Conservation (phyloP, 2,113 vertebrate genomes). For the Bucco capensis region DNA sequence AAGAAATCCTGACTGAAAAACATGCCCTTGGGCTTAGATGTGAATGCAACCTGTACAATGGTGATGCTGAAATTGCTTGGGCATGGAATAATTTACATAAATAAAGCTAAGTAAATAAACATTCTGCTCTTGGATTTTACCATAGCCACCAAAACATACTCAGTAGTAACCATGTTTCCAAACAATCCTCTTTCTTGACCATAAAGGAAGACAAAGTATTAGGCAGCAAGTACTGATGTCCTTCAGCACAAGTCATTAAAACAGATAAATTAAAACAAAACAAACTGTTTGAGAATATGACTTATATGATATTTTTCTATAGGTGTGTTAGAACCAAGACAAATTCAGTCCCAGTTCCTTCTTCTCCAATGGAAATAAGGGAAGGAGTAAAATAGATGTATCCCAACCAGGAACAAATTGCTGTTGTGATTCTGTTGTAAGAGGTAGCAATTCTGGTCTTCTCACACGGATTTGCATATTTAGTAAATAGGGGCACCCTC, state of each 20-base stretch:
- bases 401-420: background rate
- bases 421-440: background rate
- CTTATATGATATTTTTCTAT: background rate
- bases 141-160: background rate
- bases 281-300: background rate
- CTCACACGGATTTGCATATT: background rate
- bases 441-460: background rate
- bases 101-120: constrained; percentile 12
- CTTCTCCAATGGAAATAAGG: background rate
- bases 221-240: background rate
- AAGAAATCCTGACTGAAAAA: constrained; percentile 16
- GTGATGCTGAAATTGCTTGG: background rate
- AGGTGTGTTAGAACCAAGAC: background rate
- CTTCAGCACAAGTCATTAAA: background rate
- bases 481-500: background rate
- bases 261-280: background rate
- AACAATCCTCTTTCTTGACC: background rate
- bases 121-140: constrained; percentile 5
- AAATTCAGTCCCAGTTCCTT: background rate
- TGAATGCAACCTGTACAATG: background rate
- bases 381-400: background rate
- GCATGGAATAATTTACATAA: background rate
- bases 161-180: background rate
- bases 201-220: background rate
- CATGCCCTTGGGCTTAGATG: background rate